Conservation (phyloP, 2,888 invertebrate species). For the Pimpla rufipes region DNA sequence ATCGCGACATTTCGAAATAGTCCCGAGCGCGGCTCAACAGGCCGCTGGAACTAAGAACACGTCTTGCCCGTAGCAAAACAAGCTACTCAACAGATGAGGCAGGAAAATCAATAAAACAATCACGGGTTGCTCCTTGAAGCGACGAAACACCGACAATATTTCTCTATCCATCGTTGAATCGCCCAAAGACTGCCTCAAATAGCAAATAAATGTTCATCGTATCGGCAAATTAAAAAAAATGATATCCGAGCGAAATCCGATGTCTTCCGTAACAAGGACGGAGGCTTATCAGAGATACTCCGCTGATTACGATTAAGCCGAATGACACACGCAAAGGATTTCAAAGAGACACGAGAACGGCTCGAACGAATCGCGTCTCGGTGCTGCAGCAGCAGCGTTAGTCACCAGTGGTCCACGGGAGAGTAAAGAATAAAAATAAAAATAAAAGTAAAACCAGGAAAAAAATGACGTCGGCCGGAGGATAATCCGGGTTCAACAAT, state of each 20-base stretch:
- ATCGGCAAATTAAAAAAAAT: conserved; percentile 4
- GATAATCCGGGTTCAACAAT: conserved; percentile 47
- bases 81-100: background rate
- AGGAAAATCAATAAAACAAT: conserved; percentile 37
- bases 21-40: background rate
- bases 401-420: conserved; percentile 16
- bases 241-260: background rate
- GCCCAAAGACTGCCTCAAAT: background rate
- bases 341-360: background rate
- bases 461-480: background rate
- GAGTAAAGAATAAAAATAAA: background rate
- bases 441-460: background rate
- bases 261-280: conserved; percentile 2
- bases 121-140: background rate
- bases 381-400: background rate
- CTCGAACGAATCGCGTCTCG: background rate
- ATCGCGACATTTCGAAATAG: conserved; percentile 37
- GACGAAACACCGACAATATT: background rate
- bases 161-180: background rate
- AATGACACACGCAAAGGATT: background rate
- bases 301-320: background rate
- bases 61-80: conserved; percentile 13
- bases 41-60: background rate
- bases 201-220: background rate
- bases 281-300: conserved; percentile 17